Percentiles rank a stretch among this genome's conserved stretches.
These are phyloP conservation scores for Aphelinus atriplicis DNA, from an alignment of 1,140 invertebrate genomes.

Conservation along the genomic window DNA sequence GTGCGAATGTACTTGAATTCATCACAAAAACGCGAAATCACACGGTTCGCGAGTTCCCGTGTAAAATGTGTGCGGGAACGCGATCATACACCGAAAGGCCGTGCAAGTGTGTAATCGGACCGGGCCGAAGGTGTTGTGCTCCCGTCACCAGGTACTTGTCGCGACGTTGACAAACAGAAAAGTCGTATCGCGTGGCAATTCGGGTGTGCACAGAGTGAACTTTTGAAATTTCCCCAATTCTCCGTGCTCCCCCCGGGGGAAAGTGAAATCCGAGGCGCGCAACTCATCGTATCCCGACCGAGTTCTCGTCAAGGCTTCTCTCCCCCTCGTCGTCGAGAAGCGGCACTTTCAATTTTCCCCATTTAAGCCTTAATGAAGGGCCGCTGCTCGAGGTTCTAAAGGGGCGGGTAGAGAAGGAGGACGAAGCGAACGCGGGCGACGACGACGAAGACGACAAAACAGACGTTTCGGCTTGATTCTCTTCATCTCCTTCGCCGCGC, in stretches of 20 bases:
- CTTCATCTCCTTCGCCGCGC: not conserved
- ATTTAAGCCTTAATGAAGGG: constrained; percentile 58
- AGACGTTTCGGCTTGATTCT: constrained; percentile 4
- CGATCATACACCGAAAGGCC: too few species aligned
- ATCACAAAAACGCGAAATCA: too few species aligned
- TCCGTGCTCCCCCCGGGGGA: not conserved
- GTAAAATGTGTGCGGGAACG: too few species aligned
- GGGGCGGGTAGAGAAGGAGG: not conserved
- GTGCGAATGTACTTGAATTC: too few species aligned
- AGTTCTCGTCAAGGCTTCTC: not conserved
- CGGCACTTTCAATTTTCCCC: constrained; percentile 60
- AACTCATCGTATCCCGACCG: constrained; percentile 14
- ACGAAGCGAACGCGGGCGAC: constrained; percentile 27
- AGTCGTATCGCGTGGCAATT: too few species aligned
- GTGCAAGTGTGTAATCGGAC: too few species aligned
- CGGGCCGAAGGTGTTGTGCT: too few species aligned
- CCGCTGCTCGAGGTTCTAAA: constrained; percentile 36
- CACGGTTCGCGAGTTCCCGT: too few species aligned
- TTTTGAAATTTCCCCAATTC: too few species aligned
- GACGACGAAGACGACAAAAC: constrained; percentile 43
- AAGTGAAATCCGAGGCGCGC: constrained; percentile 9
- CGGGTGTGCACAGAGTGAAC: too few species aligned
- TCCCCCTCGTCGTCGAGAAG: constrained; percentile 27
- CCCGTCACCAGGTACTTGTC: too few species aligned
- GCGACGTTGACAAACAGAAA: too few species aligned